Percentiles rank a stretch among this genome's conserved stretches.
phyloP scores from a whole-genome alignment of 2,113 vertebrate genomes.

The Procavia capensis region DNA sequence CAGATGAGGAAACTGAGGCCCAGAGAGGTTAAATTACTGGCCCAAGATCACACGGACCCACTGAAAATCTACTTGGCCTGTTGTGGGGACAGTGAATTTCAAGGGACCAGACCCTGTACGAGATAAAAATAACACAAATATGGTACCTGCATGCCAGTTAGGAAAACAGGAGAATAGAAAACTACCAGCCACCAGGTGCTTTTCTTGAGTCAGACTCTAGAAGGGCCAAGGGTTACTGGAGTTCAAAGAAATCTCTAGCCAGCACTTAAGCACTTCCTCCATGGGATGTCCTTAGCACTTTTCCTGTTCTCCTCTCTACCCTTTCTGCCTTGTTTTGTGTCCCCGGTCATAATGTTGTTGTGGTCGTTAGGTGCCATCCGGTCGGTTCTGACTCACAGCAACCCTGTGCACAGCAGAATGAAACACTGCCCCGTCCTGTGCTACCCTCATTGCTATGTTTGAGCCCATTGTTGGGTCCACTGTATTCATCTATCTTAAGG shows the following conservation, averaged over 20 bases:
- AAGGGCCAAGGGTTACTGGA: constrained; percentile 29
- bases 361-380: not conserved
- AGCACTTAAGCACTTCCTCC: not conserved
- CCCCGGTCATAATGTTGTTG: not conserved
- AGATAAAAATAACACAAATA: not conserved
- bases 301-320: not conserved
- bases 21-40: not conserved
- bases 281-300: not conserved
- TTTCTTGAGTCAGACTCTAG: not conserved
- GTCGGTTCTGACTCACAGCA: not conserved
- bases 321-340: not conserved
- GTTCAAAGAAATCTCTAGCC: not conserved
- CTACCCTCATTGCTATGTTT: not conserved
- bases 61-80: not conserved
- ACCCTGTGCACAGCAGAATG: not conserved
- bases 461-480: not conserved
- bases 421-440: not conserved
- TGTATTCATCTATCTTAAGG: not conserved
- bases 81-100: not conserved
- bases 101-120: not conserved
- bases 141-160: not conserved
- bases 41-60: not conserved
- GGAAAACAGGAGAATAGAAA: not conserved
- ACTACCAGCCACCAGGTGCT: not conserved
- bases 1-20: not conserved